phyloP scores from a whole-genome alignment of 2,797 vertebrate species.

The Sciaenops ocellatus region DNA sequence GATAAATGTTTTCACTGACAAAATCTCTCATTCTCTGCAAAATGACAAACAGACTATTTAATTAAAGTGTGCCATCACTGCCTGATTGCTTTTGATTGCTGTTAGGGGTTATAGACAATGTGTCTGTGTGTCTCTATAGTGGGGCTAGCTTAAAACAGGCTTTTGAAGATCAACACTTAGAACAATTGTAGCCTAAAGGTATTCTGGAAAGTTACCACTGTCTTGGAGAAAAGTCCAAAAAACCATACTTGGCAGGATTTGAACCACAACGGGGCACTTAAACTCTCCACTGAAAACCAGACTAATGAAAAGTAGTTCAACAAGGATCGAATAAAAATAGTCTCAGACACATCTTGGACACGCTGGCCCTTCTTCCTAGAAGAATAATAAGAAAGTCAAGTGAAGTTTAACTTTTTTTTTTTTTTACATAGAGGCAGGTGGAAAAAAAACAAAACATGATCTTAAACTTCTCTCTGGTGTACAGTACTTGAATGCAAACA shows the following conservation, averaged over 20 bases:
- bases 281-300: slow-evolving; percentile 28
- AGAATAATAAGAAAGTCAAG: slow-evolving; percentile 3
- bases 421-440: not conserved
- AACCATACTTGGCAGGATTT: slow-evolving; percentile 38
- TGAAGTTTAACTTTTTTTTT: slow-evolving; percentile 5
- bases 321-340: slow-evolving; percentile 4
- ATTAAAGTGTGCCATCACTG: slow-evolving; percentile 25
- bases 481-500: not conserved
- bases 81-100: slow-evolving; percentile 18
- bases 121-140: slow-evolving; percentile 15
- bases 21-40: slow-evolving; percentile 15
- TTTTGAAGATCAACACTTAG: slow-evolving; percentile 8
- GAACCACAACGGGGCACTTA: slow-evolving; percentile 6
- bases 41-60: slow-evolving; percentile 27
- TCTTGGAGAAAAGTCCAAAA: slow-evolving; percentile 22
- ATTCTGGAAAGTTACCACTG: slow-evolving; percentile 22
- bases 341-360: not conserved
- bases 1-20: slow-evolving; percentile 13
- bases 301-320: slow-evolving; percentile 23
- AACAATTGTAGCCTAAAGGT: slow-evolving; percentile 36
- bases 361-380: slow-evolving; percentile 1
- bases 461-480: not conserved
- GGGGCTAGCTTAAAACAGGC: not conserved
- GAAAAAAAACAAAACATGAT: not conserved
- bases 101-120: not conserved